Base-by-base conservation (phyloP, 1,140 invertebrate species). In the Semibalanus balanoides region DNA sequence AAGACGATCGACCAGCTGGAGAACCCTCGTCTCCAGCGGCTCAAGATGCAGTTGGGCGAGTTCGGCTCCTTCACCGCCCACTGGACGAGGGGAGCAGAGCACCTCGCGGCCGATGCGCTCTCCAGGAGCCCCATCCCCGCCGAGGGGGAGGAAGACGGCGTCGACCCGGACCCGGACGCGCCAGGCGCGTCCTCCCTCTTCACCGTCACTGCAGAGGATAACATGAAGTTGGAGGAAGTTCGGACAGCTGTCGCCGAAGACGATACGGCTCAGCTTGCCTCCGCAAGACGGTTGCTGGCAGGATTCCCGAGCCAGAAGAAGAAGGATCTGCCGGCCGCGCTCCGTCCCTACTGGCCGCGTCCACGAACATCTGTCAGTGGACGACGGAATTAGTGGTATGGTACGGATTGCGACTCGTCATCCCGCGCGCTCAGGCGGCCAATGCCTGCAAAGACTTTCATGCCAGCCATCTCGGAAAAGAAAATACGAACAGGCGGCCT, bases 21-120 rank as follows among this genome's bases (percentile, higher is more conserved):
- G 29, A 64, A 64, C 74, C 77, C 78, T 27, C 43, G 77, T 72
- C 76, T 79, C n/a, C 78, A 79, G 74, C 74, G 78, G 0, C 69
- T 79, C 72, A 78, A 78, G 31, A 71, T 75, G 76, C 64, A 76
- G 31, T 30, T 79, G 25, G 76, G 51, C 28, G 19, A 28, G 25
- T 76, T 51, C 30, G 43, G 43, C 25, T 72, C 30, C 0, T 79
- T 77, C 75, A 76, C 70, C 22, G 75, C 74, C 27, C 70, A 30
- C n/a, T 79, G 78, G 77, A 64, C 72, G 30, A 74, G 64, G 43
- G 78, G 74, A 14, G 74, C 31, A 31, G 43, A 35, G 28, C 78
- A 79, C 72, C 27, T 19, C 29, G 76, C 30, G 43, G 74, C 76
- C 35, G 76, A 77, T 29, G 74, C 74, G 28, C 70, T 77, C 7